Percentiles rank a stretch among this genome's conserved stretches.
Evolutionary conservation across 2,888 invertebrate genomes (phyloP).

Genomic region (Lasius platythorax): DNA sequence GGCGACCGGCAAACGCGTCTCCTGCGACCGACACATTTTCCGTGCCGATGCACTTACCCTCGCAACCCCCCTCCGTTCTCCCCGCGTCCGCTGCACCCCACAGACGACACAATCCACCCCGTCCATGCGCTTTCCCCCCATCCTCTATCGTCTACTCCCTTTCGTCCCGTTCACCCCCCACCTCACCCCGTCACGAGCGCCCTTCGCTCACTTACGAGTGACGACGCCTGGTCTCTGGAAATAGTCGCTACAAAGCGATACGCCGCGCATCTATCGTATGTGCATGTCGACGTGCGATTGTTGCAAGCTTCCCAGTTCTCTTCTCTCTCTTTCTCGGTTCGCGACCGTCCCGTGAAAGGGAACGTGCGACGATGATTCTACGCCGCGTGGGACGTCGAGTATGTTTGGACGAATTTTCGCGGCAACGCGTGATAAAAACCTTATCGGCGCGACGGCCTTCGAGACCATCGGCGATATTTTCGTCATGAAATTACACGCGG

Average conservation of each 20-base stretch:
- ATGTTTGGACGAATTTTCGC: not conserved
- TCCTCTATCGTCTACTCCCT: not conserved
- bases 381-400: not conserved
- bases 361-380: not conserved
- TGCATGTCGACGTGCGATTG: constrained; percentile 58
- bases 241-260: constrained; percentile 72
- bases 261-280: constrained; percentile 59
- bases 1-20: constrained; percentile 42
- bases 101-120: constrained; percentile 35
- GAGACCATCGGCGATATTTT: not conserved
- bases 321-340: constrained; percentile 32
- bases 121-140: constrained; percentile 12
- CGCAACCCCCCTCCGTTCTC: constrained; percentile 46
- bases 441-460: not conserved
- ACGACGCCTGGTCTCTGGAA: constrained; percentile 63
- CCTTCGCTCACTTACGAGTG: constrained; percentile 41
- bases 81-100: constrained; percentile 66
- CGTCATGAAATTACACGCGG: constrained; percentile 6
- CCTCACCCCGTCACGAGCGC: constrained; percentile 2
- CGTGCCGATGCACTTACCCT: constrained; percentile 70
- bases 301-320: constrained; percentile 20
- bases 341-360: not conserved
- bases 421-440: not conserved
- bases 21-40: constrained; percentile 73
- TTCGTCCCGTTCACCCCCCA: constrained; percentile 2